Conservation (phyloP, 1,140 invertebrate species). For the Drosophila triauraria region DNA sequence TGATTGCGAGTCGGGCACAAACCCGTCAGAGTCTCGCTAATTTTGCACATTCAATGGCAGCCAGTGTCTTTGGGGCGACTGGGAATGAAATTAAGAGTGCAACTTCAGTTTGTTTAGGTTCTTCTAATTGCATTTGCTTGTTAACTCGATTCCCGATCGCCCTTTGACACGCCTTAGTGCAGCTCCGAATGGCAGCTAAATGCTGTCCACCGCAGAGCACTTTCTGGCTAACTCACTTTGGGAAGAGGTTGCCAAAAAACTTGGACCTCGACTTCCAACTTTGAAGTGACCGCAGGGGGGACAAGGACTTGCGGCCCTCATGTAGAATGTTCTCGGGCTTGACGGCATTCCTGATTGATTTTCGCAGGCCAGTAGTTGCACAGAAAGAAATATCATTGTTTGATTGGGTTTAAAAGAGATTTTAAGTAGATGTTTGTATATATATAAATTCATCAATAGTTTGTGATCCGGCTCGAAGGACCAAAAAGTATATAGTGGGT, state of each 20-base stretch:
- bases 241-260: constrained; percentile 35
- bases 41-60: constrained; percentile 58
- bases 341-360: constrained; percentile 75
- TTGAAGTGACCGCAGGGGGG: constrained; percentile 28
- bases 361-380: neutral
- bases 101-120: constrained; percentile 74
- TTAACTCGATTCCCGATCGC: constrained; percentile 60
- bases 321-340: constrained; percentile 23
- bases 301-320: neutral
- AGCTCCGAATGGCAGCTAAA: constrained; percentile 26
- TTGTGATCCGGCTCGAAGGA: too few species aligned
- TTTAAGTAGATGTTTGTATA: too few species aligned
- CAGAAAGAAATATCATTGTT: neutral
- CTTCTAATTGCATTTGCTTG: constrained; percentile 73
- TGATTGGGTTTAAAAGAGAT: neutral
- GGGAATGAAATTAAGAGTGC: constrained; percentile 53
- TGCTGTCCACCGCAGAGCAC: constrained; percentile 37
- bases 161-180: constrained; percentile 58
- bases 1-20: constrained; percentile 49
- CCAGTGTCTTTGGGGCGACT: constrained; percentile 8
- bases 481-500: too few species aligned
- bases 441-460: too few species aligned
- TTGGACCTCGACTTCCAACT: constrained; percentile 17
- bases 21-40: constrained; percentile 51
- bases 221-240: constrained; percentile 33